These are phyloP conservation scores for Drosophila borealis DNA, from an alignment of 2,888 invertebrate genomes.

Conservation along the genomic window DNA sequence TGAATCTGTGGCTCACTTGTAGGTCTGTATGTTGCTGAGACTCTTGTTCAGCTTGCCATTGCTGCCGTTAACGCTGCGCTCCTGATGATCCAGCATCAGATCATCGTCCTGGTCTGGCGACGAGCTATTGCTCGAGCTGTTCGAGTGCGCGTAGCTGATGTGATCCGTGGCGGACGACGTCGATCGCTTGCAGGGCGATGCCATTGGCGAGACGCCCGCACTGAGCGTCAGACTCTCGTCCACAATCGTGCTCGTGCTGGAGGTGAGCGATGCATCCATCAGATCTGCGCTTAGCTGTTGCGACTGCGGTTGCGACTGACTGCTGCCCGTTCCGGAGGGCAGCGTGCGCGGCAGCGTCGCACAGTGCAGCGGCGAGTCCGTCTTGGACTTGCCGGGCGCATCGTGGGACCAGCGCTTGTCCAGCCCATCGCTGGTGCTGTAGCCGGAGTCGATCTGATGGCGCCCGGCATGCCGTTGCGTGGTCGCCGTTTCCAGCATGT, in stretches of 20 bases:
- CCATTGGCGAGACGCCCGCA: constrained; percentile 53
- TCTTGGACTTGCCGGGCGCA: constrained; percentile 84
- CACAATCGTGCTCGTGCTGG: constrained; percentile 81
- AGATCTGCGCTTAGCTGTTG: constrained; percentile 70
- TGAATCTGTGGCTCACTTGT: constrained; percentile 69
- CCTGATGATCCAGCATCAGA: constrained; percentile 76
- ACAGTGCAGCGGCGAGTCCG: constrained; percentile 79
- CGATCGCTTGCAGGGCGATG: constrained; percentile 71
- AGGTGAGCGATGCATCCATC: constrained; percentile 82
- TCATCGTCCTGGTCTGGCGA: constrained; percentile 83
- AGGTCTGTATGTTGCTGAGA: constrained; percentile 84
- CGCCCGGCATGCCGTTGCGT: constrained; percentile 79
- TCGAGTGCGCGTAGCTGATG: constrained; percentile 76
- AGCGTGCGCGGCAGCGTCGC: constrained; percentile 77
- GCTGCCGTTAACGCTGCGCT: constrained; percentile 64
- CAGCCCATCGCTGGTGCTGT: constrained; percentile 93
- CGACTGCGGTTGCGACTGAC: constrained; percentile 22
- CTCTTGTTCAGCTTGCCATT: constrained; percentile 83
- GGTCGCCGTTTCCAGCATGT: constrained; percentile 76
- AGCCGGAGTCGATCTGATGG: constrained; percentile 95
- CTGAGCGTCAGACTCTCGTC: constrained; percentile 75
- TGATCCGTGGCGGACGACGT: constrained; percentile 40
- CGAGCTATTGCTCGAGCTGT: constrained; percentile 82
- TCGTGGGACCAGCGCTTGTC: constrained; percentile 95
- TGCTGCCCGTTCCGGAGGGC: constrained; percentile 46